Evolutionary conservation across 1,140 invertebrate genomes (phyloP), one percentile per base, ranked within the genome.

Genomic region (Vanessa atalanta): DNA sequence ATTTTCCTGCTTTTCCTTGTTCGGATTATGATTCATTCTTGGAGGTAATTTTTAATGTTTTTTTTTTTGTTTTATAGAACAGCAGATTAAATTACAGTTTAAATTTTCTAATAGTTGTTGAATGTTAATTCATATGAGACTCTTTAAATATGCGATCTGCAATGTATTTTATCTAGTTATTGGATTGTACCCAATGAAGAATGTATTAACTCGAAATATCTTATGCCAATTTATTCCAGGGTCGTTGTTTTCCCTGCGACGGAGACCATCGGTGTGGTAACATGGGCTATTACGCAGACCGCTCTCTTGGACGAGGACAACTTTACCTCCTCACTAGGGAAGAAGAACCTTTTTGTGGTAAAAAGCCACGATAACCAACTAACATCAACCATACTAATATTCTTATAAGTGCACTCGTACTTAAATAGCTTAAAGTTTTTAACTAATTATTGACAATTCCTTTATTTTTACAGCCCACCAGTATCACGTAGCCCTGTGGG

Each of bases 271-370:
- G 94, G 3, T 99, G 98, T 87, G 97, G 97, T 14, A 96, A 97
- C 83, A 99, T 99, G 98, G 98, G 98, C 1, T 99, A 98, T 92
- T 98, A 98, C 88, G 97, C 98, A 3, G 96, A 98, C 88, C 91
- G 95, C 9, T 96, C 96, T 0, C 94, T 95, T 4, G 97, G 96
- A 0, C 93, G 97, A 20, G 97, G 97, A 0, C 95, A 97, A 75
- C 93, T 98, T 0, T 99, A 97, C 84, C 89, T 98, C 15, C 93
- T 98, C 0, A 99, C 98, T 0, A 94, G 97, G 77, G 97, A 98
- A 72, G 97, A 98, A 81, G 97, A 98, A 87, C 97, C 97, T 0
- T 98, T 98, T 88, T 98, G 97, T 91, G 97, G 96, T 96, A 93
- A 91, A 65, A 9, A 9, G 6, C 8, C 8, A 9, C 9, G 6